Evolutionary conservation across 2,113 vertebrate genomes (phyloP).

Genomic region (Apus apus): DNA sequence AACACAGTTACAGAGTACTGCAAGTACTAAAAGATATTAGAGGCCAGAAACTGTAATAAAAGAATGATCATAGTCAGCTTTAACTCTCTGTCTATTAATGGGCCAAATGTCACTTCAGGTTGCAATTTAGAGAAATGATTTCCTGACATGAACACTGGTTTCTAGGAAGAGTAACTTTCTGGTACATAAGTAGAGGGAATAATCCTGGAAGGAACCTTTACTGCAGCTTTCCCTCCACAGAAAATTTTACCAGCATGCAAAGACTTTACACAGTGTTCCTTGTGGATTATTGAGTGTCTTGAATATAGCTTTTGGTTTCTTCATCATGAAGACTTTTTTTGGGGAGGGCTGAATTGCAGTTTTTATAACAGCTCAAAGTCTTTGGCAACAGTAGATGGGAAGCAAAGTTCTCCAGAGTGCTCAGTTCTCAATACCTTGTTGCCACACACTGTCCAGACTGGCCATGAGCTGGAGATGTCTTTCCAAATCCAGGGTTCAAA

Average conservation of each 20-base stretch:
- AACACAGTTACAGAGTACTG: neutral
- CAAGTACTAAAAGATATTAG: neutral
- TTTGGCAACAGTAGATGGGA: neutral
- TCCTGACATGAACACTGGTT: constrained; percentile 3
- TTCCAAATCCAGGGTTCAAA: neutral
- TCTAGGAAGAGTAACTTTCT: neutral
- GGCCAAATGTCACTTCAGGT: neutral
- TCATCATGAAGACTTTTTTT: neutral
- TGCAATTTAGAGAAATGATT: constrained; percentile 13
- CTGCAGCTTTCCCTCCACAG: neutral
- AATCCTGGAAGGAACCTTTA: neutral
- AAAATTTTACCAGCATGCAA: neutral
- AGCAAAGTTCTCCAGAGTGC: neutral
- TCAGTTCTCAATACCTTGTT: neutral
- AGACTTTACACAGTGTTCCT: neutral
- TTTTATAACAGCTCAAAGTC: neutral
- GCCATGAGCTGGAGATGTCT: neutral
- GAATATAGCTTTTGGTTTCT: neutral
- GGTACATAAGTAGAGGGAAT: neutral
- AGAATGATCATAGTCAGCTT: constrained; percentile 6
- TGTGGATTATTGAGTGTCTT: neutral
- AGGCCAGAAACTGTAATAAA: constrained; percentile 27
- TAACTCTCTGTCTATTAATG: neutral
- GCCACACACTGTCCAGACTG: neutral
- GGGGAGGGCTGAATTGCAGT: neutral